Base-by-base conservation (phyloP, 2,888 invertebrate species). In the Aspidiotus rigidus region DNA sequence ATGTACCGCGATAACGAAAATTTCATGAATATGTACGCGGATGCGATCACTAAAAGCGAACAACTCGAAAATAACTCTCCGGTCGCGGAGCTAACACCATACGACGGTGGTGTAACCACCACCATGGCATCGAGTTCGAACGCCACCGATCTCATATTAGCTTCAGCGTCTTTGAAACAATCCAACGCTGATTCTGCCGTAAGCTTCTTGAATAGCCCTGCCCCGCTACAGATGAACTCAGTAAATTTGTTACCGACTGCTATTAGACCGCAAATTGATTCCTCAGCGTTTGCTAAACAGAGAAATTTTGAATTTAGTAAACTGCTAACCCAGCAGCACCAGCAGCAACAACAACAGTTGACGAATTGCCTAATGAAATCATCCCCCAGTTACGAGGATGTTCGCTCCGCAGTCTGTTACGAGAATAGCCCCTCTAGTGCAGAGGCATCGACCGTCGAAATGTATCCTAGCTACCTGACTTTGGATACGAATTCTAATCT, bases 401-500 rank as follows among this genome's bases (percentile, higher is more conserved):
- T 60, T 1, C 67, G 57, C 9, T 44, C n/a, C 39, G 54, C 60
- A 0, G 40, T 67, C 15, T 60, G 67, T 10, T 67, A 53, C 13
- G 42, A 67, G 16, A 67, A 67, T 39, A 10, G 17, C 8, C 40
- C 44, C 17, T 15, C 39, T 17, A 59, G 8, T 15, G 28, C 49
- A n/a, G 67, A 44, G 17, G 44, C 56, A 8, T 17, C 16, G 1
- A 17, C 13, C n/a, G 44, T 10, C 49, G 49, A 28, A 9, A 40
- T 39, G 40, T 67, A 60, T 28, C 67, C 56, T 49, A 67, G 49
- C 16, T 67, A 60, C 53, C 13, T 63, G 53, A 63, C 15, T 53
- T n/a, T 62, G 15, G 63, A 53, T 10, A 42, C 42, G n/a, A 41
- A 13, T 10, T 61, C 61, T n/a, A n/a, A n/a, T n/a, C 41, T 7